Evolutionary conservation across 2,113 vertebrate species (phyloP), one percentile per base, ranked within the genome.

Genomic region (Chlamydotis undulata): DNA sequence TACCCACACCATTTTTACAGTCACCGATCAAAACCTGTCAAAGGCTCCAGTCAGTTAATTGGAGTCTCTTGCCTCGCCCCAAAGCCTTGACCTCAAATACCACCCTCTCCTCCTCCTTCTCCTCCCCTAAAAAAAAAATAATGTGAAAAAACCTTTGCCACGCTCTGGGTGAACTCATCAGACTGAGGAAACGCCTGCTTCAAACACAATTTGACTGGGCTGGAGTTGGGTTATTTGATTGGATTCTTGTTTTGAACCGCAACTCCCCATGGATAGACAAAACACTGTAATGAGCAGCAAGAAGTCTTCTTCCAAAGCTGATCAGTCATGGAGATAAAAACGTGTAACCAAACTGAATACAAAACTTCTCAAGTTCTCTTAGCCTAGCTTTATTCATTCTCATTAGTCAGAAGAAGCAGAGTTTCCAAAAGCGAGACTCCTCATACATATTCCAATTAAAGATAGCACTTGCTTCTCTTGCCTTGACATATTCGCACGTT

Each of bases 221-320:
- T 81, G 70, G 64, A 81, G 64, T 57, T 83, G 64, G 29, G 61
- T 67, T 93, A 31, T 61, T 83, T 97, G 97, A 96, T 56, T 92
- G 92, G 93, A 83, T 87, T 96, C 88, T 92, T 92, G 88, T 95
- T 96, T 90, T 56, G 92, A 95, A 80, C 80, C 55, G 61, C 89
- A 76, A 31, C 39, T 94, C 78, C 93, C 74, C 80, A 45, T 5
- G 87, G 93, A 70, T n/a, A 96, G 86, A 92, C 90, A 97, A 82
- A 90, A 95, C 91, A 87, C 74, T 29, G 74, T 95, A 92, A 97
- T 86, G 94, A 96, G 92, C 41, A 93, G 77, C 7, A 8, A 94
- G 93, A 75, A 81, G 56, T 49, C 83, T 93, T 91, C 83, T 74
- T 93, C 95, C 86, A 90, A 84, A 83, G 91, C 53, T 83, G 77